A percentile compares a stretch with the other conserved stretches of the same genome.
Conservation (phyloP, 1,140 invertebrate species). For the Oreohelix idahoensis region DNA sequence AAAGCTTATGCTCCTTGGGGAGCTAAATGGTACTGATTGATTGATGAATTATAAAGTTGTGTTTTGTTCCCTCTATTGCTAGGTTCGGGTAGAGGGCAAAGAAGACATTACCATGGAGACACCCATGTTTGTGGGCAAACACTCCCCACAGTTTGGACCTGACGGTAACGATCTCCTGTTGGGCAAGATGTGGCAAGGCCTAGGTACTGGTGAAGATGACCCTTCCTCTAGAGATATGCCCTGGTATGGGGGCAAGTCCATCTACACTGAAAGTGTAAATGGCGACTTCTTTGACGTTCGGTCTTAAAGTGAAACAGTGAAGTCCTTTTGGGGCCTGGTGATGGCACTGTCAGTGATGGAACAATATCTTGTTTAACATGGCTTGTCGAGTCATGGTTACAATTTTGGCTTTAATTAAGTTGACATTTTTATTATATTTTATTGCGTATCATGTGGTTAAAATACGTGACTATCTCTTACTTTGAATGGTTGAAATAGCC, state of each 20-base stretch:
- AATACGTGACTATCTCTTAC: too few relatives aligned
- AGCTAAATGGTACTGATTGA: too few relatives aligned
- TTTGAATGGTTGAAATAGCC: too few relatives aligned
- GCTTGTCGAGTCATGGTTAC: too few relatives aligned
- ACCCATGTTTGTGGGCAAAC: constrained; percentile 39
- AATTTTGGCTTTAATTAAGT: too few relatives aligned
- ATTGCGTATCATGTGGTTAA: too few relatives aligned
- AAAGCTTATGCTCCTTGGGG: too few relatives aligned
- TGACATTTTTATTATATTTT: too few relatives aligned
- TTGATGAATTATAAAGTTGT: too few relatives aligned
- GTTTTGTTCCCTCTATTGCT: not conserved
- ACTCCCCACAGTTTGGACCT: not conserved
- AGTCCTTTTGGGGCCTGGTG: too few relatives aligned
- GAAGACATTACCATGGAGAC: constrained; percentile 33
- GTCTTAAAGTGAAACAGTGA: not conserved
- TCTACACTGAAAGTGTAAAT: constrained; percentile 39
- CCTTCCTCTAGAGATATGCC: constrained; percentile 29
- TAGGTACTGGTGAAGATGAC: not conserved
- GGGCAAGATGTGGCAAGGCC: not conserved
- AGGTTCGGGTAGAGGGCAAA: constrained; percentile 35
- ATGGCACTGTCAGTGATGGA: too few relatives aligned
- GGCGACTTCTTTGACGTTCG: constrained; percentile 36
- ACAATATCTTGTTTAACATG: too few relatives aligned
- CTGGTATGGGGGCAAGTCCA: constrained; percentile 32
- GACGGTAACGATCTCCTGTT: not conserved